Percentiles rank a stretch among this genome's conserved stretches.
phyloP scores from a whole-genome alignment of 2,113 vertebrate genomes.

The Brachionichthys hirsutus region DNA sequence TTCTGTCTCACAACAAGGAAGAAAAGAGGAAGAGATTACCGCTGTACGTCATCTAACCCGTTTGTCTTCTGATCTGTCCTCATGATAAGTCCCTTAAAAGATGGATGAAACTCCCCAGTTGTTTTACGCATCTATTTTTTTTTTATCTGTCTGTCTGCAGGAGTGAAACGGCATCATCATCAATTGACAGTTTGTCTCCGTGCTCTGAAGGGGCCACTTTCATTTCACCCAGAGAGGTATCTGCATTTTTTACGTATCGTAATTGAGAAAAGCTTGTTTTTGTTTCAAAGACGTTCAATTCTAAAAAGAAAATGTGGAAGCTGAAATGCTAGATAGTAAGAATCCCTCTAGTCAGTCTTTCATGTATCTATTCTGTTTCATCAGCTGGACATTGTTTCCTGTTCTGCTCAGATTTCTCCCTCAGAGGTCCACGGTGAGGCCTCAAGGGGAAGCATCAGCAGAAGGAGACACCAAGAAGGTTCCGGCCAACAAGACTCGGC shows the following conservation, averaged over 20 bases:
- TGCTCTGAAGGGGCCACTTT: slow-evolving; percentile 47
- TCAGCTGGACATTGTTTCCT: not conserved
- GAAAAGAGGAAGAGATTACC: slow-evolving; percentile 41
- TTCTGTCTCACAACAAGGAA: slow-evolving; percentile 29
- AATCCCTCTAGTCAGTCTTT: not conserved
- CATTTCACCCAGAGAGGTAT: slow-evolving; percentile 63
- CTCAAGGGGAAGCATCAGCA: slow-evolving; percentile 72
- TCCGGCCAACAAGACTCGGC: slow-evolving; percentile 49
- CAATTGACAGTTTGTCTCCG: slow-evolving; percentile 65
- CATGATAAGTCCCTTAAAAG: not conserved
- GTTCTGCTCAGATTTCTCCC: slow-evolving; percentile 32
- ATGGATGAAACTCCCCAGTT: not conserved
- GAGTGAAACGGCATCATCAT: slow-evolving; percentile 53
- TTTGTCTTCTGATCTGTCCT: not conserved
- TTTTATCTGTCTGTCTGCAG: slow-evolving; percentile 40
- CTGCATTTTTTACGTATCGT: not conserved
- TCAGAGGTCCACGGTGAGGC: slow-evolving; percentile 29
- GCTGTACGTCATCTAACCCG: slow-evolving; percentile 55
- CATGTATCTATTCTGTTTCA: not conserved
- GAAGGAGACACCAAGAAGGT: slow-evolving; percentile 74
- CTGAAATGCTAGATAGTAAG: not conserved
- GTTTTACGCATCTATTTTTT: not conserved
- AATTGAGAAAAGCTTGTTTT: not conserved
- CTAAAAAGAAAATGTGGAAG: not conserved
- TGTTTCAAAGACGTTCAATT: not conserved